Conservation (phyloP, 2,113 vertebrate species). For the Enhydra lutris region DNA sequence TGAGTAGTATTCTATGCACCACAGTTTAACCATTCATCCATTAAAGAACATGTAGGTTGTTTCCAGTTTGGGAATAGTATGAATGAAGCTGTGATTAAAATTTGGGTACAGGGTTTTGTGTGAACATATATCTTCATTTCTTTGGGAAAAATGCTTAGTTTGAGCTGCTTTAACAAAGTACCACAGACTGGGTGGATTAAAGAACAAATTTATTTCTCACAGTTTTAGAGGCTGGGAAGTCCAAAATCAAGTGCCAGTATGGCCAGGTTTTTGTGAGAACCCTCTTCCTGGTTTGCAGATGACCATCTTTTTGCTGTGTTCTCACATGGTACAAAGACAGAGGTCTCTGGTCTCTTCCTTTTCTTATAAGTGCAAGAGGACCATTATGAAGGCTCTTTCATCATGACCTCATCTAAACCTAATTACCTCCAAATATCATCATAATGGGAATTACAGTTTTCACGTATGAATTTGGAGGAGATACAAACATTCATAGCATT, state of each 20-base stretch:
- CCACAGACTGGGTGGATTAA: not conserved
- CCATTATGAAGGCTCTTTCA: not conserved
- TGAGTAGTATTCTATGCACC: not conserved
- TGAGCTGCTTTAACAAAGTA: not conserved
- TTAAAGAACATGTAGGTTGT: not conserved
- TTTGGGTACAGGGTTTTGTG: not conserved
- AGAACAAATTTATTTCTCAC: not conserved
- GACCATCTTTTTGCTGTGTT: not conserved
- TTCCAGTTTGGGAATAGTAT: not conserved
- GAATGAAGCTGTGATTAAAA: not conserved
- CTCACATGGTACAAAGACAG: not conserved
- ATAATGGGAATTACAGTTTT: not conserved
- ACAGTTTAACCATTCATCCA: not conserved
- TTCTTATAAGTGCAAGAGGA: not conserved
- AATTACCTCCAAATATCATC: not conserved
- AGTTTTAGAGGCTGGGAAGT: not conserved
- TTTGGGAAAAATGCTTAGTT: not conserved
- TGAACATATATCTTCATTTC: not conserved
- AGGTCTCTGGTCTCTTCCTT: not conserved
- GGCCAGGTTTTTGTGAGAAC: not conserved
- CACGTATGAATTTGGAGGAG: not conserved
- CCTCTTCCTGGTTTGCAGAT: not conserved
- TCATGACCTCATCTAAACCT: not conserved
- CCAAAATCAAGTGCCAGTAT: not conserved
- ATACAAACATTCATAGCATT: not conserved